A percentile compares a stretch with the other conserved stretches of the same genome.
These are phyloP conservation scores for Sebastes cheni DNA, from an alignment of 2,797 vertebrate genomes.

Conservation along the genomic window DNA sequence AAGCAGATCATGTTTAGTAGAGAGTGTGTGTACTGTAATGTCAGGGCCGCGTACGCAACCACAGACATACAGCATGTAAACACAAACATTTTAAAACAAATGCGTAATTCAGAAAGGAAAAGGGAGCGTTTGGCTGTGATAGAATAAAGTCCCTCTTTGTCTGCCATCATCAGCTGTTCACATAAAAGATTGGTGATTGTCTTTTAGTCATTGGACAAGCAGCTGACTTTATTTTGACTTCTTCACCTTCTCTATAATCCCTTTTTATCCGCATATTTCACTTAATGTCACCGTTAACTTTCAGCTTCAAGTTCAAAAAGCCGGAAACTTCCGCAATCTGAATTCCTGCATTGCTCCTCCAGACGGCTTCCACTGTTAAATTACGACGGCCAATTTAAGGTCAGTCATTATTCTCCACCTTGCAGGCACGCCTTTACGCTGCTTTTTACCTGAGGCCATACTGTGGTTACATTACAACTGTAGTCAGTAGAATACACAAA, in stretches of 20 bases:
- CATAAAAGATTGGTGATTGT: slow-evolving; percentile 6
- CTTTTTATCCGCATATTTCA: neutral
- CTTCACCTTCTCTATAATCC: neutral
- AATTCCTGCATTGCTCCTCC: slow-evolving; percentile 22
- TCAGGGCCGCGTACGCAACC: neutral
- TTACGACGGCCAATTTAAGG: slow-evolving; percentile 49
- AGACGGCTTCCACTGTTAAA: slow-evolving; percentile 21
- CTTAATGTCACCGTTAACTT: neutral
- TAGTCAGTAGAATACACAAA: slow-evolving; percentile 80
- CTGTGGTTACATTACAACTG: slow-evolving; percentile 35
- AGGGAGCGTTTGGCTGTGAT: neutral
- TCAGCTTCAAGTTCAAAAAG: neutral
- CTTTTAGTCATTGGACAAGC: slow-evolving; percentile 24
- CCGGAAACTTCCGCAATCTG: neutral
- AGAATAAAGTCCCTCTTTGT: slow-evolving; percentile 9
- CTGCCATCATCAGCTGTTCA: slow-evolving; percentile 13
- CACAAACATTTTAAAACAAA: slow-evolving; percentile 1
- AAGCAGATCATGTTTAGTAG: neutral
- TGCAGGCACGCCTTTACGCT: slow-evolving; percentile 60
- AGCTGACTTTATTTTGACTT: slow-evolving; percentile 25
- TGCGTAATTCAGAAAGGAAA: neutral
- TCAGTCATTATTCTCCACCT: slow-evolving; percentile 52
- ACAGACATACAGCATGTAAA: slow-evolving; percentile 5
- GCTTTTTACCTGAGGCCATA: slow-evolving; percentile 68
- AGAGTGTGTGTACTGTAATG: neutral